Evolutionary conservation across 2,888 invertebrate genomes (phyloP).

Genomic region (Disparrhopalites patrizii): DNA sequence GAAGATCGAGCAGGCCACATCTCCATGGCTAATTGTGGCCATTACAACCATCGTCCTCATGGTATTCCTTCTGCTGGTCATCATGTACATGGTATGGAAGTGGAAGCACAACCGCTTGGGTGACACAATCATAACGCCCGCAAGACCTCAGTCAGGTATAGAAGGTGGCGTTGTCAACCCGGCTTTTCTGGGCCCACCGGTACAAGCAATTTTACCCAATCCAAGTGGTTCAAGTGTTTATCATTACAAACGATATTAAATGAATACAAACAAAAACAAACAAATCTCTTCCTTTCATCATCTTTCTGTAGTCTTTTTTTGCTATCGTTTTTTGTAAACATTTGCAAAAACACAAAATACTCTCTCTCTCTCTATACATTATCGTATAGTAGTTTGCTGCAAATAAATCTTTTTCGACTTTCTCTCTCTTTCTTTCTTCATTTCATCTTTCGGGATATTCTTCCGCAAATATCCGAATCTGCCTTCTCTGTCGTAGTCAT

Average conservation of each 20-base stretch:
- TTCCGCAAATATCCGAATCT: too few species aligned
- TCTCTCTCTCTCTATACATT: background rate
- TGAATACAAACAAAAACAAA: too few species aligned
- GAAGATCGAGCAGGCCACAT: constrained; percentile 26
- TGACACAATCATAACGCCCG: constrained; percentile 24
- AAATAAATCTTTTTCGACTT: constrained; percentile 4
- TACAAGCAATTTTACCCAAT: constrained; percentile 29
- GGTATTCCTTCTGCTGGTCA: constrained; percentile 34
- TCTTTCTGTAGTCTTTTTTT: too few species aligned
- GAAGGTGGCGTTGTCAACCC: constrained; percentile 45
- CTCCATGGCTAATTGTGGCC: constrained; percentile 44
- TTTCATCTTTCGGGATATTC: too few species aligned
- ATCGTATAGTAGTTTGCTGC: too few species aligned
- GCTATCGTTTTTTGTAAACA: too few species aligned
- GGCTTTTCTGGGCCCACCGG: constrained; percentile 45
- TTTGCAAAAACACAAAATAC: too few species aligned
- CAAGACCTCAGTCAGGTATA: constrained; percentile 43
- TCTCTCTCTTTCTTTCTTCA: constrained; percentile 16
- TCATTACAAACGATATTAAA: too few species aligned
- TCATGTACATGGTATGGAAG: constrained; percentile 46
- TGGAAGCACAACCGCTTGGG: constrained; percentile 45
- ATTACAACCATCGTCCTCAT: constrained; percentile 38
- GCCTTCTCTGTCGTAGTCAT: too few species aligned
- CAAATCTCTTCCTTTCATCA: too few species aligned
- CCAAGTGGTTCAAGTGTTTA: too few species aligned